Evolutionary conservation across 2,888 invertebrate species (phyloP).

Genomic region (Arge pagana): DNA sequence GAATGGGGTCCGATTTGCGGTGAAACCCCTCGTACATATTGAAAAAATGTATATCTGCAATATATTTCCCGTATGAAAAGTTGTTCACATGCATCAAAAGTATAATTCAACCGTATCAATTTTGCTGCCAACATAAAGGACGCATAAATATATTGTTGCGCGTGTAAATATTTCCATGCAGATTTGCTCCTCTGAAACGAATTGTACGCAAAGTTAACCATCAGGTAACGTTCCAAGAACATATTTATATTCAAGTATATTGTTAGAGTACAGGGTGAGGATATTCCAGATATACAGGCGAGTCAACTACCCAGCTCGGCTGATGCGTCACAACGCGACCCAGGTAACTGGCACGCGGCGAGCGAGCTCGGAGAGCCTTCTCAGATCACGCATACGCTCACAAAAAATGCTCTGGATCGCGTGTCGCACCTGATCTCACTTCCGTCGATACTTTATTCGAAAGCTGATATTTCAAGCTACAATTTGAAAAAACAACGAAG

Average conservation of each 20-base stretch:
- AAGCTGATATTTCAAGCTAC: conserved; percentile 17
- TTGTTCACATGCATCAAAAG: no score
- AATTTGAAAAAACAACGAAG: conserved; percentile 4
- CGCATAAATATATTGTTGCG: no score
- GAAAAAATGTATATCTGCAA: no score
- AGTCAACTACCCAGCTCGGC: conserved; percentile 6
- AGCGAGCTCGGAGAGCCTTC: conserved; percentile 15
- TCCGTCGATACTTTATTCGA: background rate
- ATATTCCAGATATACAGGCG: conserved; percentile 7
- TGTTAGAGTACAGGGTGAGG: conserved; percentile 12
- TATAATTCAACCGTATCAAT: no score
- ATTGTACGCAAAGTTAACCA: conserved; percentile 9
- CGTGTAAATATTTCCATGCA: no score
- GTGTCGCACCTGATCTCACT: conserved; percentile 15
- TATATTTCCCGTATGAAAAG: no score
- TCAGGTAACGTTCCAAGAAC: conserved; percentile 14
- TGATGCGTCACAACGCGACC: no score
- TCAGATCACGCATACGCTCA: conserved; percentile 20
- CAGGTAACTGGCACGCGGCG: conserved; percentile 5
- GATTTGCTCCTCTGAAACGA: conserved; percentile 9
- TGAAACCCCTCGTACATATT: no score
- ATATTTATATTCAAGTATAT: conserved; percentile 17
- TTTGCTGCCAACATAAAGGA: no score
- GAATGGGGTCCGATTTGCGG: no score
- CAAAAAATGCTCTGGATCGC: conserved; percentile 19